These are phyloP conservation scores for Phycodurus eques DNA, from an alignment of 2,113 vertebrate genomes.

Conservation along the genomic window DNA sequence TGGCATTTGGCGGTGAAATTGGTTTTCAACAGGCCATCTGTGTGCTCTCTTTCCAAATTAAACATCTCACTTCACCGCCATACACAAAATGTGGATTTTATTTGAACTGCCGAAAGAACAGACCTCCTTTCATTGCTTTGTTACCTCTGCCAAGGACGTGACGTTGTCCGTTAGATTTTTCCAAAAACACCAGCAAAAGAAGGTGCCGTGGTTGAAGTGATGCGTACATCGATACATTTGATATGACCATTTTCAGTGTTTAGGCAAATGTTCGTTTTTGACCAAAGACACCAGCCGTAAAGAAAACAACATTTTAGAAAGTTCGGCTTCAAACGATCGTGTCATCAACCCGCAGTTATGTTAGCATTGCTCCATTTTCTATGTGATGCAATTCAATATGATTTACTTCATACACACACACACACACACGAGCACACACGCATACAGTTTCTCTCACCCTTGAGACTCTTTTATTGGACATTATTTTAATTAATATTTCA, in stretches of 20 bases:
- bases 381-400: not conserved
- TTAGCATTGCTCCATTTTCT: too few relatives aligned
- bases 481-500: constrained; percentile 62
- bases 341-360: too few relatives aligned
- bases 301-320: too few relatives aligned
- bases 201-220: not conserved
- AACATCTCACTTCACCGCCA: not conserved
- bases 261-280: too few relatives aligned
- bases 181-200: not conserved
- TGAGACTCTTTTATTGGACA: constrained; percentile 44
- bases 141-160: not conserved
- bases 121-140: constrained; percentile 2
- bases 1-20: not conserved
- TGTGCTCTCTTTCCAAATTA: constrained; percentile 1
- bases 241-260: not conserved
- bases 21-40: constrained; percentile 1
- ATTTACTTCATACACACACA: not conserved
- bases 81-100: not conserved
- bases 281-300: too few relatives aligned
- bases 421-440: not conserved
- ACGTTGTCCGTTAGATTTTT: not conserved
- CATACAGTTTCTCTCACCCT: not conserved
- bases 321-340: too few relatives aligned
- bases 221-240: constrained; percentile 13
- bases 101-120: not conserved